These are phyloP conservation scores for Gorsachius goisagi DNA, from an alignment of 2,113 vertebrate species.

Conservation along the genomic window DNA sequence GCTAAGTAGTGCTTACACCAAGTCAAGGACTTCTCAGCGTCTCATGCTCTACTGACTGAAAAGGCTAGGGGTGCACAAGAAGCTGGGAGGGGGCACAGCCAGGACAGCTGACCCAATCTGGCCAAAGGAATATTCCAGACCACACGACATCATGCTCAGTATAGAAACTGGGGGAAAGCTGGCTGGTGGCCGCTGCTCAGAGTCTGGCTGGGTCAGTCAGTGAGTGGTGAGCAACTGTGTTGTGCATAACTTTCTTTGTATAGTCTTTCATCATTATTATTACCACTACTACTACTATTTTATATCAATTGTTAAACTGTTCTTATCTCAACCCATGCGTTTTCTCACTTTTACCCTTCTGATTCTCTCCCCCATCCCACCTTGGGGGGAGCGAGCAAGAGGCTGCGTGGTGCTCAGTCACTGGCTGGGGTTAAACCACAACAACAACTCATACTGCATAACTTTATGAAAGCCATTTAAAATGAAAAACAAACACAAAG, in stretches of 20 bases:
- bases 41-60: not conserved
- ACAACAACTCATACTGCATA: not conserved
- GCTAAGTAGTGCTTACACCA: not conserved
- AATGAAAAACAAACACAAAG: not conserved
- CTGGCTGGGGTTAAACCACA: not conserved
- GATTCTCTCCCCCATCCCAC: not conserved
- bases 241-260: not conserved
- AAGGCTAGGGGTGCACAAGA: not conserved
- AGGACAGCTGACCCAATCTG: not conserved
- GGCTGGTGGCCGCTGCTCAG: rapidly evolving
- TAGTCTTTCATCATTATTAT: not conserved
- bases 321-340: not conserved
- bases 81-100: not conserved
- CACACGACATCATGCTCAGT: not conserved
- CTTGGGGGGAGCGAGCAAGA: not conserved
- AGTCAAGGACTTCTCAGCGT: not conserved
- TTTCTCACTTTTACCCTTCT: not conserved
- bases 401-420: not conserved
- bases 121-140: not conserved
- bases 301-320: not conserved
- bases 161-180: not conserved
- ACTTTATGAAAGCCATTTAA: conserved; percentile 7
- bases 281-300: not conserved
- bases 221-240: not conserved
- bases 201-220: not conserved